Base-by-base conservation (phyloP, 2,888 invertebrate genomes). In the Polydrusus cervinus region DNA sequence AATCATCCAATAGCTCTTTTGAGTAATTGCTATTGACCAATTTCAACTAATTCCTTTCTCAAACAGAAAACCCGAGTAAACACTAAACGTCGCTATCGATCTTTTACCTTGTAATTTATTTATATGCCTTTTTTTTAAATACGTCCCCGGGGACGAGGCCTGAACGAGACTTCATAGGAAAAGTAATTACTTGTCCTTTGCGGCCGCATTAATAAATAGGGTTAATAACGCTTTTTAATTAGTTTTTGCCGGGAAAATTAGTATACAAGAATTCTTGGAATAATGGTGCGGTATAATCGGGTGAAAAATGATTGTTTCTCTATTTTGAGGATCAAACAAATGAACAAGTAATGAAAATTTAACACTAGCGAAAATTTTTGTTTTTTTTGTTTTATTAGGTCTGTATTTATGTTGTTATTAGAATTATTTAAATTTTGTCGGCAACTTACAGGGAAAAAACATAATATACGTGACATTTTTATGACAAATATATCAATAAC, bases 181-280 rank as follows among this genome's bases (percentile, higher is more conserved):
- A 66, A 66, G 72, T 72, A 72, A 72, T 72, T 72, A 72, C 72
- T 47, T 66, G 66, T 34, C 66, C 57, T 60, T 57, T 66, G 57
- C 34, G 43, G 60, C 25, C 18, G n/a, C 72, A 49, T 60, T 72
- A 66, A 72, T 72, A 66, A 72, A 66, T 66, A 72, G 40, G 65
- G 65, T 71, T 71, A 64, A 70, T 61, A 51, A 69, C 34, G 53
- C 14, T 69, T 69, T 51, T 57, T 34, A 53, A 60, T 45, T 34
- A 47, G 60, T 14, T 49, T 64, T 25, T 34, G 16, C 16, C 1
- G 25, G 49, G 55, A 20, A 25, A 60, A 45, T 43, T 38, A 60
- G 30, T 25, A 11, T 1, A n/a, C n/a, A 30, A 6, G 47, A 68
- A 68, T 51, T 53, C 60, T 43, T 16, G 53, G 38, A 66, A 66